phyloP scores from a whole-genome alignment of 2,113 vertebrate genomes.

The Gasterosteus nipponicus region DNA sequence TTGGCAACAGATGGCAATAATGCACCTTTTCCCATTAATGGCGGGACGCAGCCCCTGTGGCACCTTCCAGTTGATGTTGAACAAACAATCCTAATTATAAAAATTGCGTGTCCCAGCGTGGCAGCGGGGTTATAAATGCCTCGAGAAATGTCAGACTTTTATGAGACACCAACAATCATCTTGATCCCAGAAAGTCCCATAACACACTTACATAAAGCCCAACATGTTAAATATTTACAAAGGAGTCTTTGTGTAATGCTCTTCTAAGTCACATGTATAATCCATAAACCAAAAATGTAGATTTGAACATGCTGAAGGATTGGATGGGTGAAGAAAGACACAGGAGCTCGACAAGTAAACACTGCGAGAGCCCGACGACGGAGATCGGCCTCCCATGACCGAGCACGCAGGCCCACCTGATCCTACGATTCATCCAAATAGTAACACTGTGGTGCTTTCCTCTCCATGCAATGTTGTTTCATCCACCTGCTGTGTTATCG shows the following conservation, averaged over 20 bases:
- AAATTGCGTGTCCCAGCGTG: constrained; percentile 20
- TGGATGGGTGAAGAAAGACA: neutral
- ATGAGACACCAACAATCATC: neutral
- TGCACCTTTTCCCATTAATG: constrained; percentile 42
- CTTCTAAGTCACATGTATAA: constrained; percentile 10
- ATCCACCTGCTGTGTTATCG: constrained; percentile 44
- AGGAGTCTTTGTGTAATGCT: constrained; percentile 2
- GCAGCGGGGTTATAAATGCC: neutral
- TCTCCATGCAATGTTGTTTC: constrained; percentile 18
- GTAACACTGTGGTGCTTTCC: neutral
- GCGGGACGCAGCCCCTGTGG: constrained; percentile 7
- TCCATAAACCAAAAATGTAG: neutral
- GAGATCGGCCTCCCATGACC: constrained; percentile 25
- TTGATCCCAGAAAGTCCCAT: constrained; percentile 5
- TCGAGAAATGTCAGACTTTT: neutral
- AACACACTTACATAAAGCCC: constrained; percentile 20
- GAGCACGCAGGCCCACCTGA: constrained; percentile 22
- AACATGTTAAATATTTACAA: neutral
- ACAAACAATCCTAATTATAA: constrained; percentile 55
- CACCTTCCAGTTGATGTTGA: constrained; percentile 36
- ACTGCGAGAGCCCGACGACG: constrained; percentile 4
- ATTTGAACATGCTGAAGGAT: constrained; percentile 2
- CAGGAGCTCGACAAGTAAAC: constrained; percentile 18
- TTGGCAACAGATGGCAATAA: constrained; percentile 74
- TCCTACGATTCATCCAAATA: constrained; percentile 34